Evolutionary conservation across 2,113 vertebrate genomes (phyloP).

Genomic region (Cavia aperea): DNA sequence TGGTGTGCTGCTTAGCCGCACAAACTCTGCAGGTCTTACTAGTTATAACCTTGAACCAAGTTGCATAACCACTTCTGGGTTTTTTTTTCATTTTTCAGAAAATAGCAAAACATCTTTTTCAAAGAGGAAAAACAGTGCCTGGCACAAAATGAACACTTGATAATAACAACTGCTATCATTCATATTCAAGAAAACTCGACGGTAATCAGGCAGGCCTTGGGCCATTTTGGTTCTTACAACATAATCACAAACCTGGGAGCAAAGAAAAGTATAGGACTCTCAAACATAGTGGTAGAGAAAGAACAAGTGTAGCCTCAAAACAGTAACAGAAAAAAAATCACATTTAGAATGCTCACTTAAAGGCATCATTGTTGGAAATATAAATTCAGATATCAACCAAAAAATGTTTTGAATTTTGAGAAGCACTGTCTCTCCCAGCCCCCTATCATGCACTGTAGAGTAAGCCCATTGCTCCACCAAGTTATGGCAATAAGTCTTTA

Average conservation of each 20-base stretch:
- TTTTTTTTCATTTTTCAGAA: background rate
- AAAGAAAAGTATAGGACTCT: background rate
- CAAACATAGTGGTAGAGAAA: background rate
- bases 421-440: background rate
- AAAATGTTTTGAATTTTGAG: slow-evolving; percentile 11
- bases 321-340: background rate
- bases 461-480: background rate
- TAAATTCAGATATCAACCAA: background rate
- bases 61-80: background rate
- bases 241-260: background rate
- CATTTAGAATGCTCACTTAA: background rate
- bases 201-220: background rate
- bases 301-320: background rate
- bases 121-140: background rate
- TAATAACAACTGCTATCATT: background rate
- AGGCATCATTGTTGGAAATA: background rate
- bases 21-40: background rate
- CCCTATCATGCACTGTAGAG: background rate
- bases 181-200: background rate
- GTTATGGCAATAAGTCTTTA: background rate
- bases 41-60: background rate
- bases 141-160: background rate
- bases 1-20: background rate
- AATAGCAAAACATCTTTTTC: background rate
- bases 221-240: background rate